Conservation (phyloP, 2,888 invertebrate species). For the Diadromus collaris region DNA sequence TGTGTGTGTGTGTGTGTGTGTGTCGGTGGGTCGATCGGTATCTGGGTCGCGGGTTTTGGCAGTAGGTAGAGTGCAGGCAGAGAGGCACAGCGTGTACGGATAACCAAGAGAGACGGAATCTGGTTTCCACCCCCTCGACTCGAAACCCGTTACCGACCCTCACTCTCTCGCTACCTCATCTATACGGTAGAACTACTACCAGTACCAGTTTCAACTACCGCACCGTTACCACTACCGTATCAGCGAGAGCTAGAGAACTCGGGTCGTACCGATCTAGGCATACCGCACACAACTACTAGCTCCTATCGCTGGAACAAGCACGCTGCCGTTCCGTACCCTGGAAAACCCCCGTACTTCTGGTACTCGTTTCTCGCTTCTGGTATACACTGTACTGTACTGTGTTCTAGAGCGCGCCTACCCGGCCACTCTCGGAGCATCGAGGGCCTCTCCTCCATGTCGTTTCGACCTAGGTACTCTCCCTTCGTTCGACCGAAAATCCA, state of each 20-base stretch:
- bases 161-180: constrained; percentile 1
- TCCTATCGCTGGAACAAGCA: background rate
- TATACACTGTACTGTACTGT: constrained; percentile 9
- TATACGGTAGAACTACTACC: constrained; percentile 10
- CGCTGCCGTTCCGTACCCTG: constrained; percentile 7
- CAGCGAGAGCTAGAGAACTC: background rate
- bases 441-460: constrained; percentile 6
- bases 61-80: constrained; percentile 68
- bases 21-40: constrained; percentile 79
- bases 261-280: constrained; percentile 12
- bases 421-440: constrained; percentile 6
- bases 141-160: constrained; percentile 56
- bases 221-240: constrained; percentile 19
- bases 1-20: constrained; percentile 60
- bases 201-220: constrained; percentile 6
- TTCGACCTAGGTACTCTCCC: constrained; percentile 1
- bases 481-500: constrained; percentile 14
- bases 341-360: constrained; percentile 4
- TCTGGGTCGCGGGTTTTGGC: constrained; percentile 80
- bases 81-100: constrained; percentile 36
- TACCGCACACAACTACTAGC: constrained; percentile 1
- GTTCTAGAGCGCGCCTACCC: constrained; percentile 4
- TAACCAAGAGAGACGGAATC: constrained; percentile 43
- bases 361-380: constrained; percentile 12
- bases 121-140: constrained; percentile 47